Base-by-base conservation (phyloP, 2,888 invertebrate genomes). In the Lamellibrachia satsuma region DNA sequence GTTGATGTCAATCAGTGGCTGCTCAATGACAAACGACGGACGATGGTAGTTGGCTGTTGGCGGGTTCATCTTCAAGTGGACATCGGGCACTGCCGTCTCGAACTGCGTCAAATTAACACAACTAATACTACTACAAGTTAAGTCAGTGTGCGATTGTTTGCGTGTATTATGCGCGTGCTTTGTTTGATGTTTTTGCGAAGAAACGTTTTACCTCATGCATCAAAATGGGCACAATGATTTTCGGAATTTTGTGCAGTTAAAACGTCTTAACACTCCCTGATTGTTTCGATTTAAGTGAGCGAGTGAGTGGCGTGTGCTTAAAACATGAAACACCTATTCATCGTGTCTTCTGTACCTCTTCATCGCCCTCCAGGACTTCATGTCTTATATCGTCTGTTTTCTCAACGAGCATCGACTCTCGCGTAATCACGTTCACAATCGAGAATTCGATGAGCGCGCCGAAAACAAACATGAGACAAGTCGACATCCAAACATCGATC, bases 401-500 rank as follows among this genome's bases (percentile, higher is more conserved):
- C 22, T 75, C 4, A 1, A 75, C 22, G 75, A 75, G 75, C 75
- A 75, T 22, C 22, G 75, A 75, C 75, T 75, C 75, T 75, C 93
- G 52, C 52, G 92, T 90, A 4, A 93, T 90, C 22, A 94, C 94
- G 27, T 94, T 94, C 57, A 94, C 94, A 6, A 94, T 93, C 9
- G 94, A 94, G 91, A 94, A 94, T 91, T 94, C 94, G 91, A 94
- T 94, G 92, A 94, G 93, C 15, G 94, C 94, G 52, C 93, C 94
- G 92, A 94, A 94, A 52, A 94, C 94, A 92, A 94, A 94, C n/a
- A 94, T 94, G 52, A 94, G 93, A 55, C 94, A 94, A 27, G 93
- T 92, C n/a, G 94, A 93, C 94, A 94, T 94, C 94, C 94, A 94
- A 8, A 94, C 94, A 92, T 94, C 94, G 27, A 94, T 94, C 27